Conservation (phyloP, 2,113 vertebrate species). For the Gracilinanus agilis region DNA sequence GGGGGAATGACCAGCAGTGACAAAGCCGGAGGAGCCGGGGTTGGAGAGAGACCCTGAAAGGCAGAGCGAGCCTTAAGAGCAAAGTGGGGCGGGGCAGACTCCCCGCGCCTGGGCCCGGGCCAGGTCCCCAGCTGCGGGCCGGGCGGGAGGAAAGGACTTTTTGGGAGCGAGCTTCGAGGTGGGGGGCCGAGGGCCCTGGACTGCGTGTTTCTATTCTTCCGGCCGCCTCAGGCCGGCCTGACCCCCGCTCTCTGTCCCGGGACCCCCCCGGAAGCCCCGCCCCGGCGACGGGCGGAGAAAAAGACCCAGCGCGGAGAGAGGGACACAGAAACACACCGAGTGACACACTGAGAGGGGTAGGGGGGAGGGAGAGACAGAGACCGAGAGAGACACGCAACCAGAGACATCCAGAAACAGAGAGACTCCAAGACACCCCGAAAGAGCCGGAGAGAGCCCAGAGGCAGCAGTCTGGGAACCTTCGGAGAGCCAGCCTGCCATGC, state of each 20-base stretch:
- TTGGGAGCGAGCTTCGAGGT: neutral
- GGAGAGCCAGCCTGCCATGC: slow-evolving; percentile 75
- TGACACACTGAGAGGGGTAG: neutral
- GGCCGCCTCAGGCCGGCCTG: neutral
- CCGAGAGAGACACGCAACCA: neutral
- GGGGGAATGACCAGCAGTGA: neutral
- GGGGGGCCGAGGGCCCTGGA: too few species aligned
- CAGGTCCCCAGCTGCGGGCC: neutral
- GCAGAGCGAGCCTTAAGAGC: neutral
- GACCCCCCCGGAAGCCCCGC: slow-evolving; percentile 52
- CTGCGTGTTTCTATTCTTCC: slow-evolving; percentile 49
- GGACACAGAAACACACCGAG: neutral
- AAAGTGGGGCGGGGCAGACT: neutral
- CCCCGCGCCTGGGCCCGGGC: neutral
- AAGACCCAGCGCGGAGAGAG: neutral
- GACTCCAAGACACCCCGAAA: neutral
- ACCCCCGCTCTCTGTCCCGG: neutral
- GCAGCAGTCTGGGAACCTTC: neutral
- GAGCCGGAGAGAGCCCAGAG: neutral
- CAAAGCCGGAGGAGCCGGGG: neutral
- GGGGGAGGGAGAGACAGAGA: neutral
- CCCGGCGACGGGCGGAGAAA: slow-evolving; percentile 14
- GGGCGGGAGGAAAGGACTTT: neutral
- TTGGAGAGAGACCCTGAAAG: neutral
- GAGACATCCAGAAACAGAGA: neutral